Base-by-base conservation (phyloP, 1,140 invertebrate genomes). In the Drosophila kanapiae region DNA sequence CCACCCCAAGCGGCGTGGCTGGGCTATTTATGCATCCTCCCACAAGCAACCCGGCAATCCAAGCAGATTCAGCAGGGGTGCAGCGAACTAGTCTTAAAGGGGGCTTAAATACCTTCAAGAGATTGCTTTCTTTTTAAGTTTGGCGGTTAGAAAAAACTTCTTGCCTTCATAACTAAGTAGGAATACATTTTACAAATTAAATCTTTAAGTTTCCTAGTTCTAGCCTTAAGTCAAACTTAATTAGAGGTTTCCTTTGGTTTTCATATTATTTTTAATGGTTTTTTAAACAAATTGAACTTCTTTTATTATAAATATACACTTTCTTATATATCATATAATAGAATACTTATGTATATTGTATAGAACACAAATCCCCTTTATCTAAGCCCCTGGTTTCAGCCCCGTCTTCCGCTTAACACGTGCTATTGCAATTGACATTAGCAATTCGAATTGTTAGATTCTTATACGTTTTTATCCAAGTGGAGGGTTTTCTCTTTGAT, bases 21-120 rank as follows among this genome's bases (percentile, higher is more conserved):
- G 43, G 58, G 62, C 83, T 76, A 87, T 85, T 85, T 85, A 86
- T 86, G 79, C 79, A 43, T 57, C 51, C 61, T 67, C 65, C 82
- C 42, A 75, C 71, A 47, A 47, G 37, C 29, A 51, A 40, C 47
- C 40, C 33, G 42, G 27, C 71, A 18, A 40, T 33, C 62, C 18
- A 38, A 33, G 37, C 16, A 49, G 38, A 56, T 51, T 33, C 42
- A 37, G 29, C 65, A 69, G 14, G n/a, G 29, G 11, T 31, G 45
- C 33, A 53, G 43, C 13, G 8, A 11, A 16, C 4, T 40, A 7
- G n/a, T 13, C 31, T n/a, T 18, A 1, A 18, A 23, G 18, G 33
- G 59, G 14, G 16, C 9, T n/a, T 11, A n/a, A n/a, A n/a, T 6
- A 27, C 6, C 31, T 60, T 5, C 1, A 23, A 37, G 13, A 10